phyloP scores from a whole-genome alignment of 2,113 vertebrate species.

The Felis catus region F.catus_Fca126_mat1.0 CM031421.1:29277001-29277500 shows the following conservation, averaged over 20 bases:
- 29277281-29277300: not conserved
- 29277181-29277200: not conserved
- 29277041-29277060: not conserved
- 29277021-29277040: not conserved
- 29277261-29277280: not conserved
- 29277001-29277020: not conserved
- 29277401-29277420: not conserved
- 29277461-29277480: not conserved
- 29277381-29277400: not conserved
- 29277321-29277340: not conserved
- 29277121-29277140: not conserved
- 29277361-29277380: not conserved
- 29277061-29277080: not conserved
- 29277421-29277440: not conserved
- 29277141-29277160: not conserved
- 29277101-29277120: not conserved
- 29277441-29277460: not conserved
- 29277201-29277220: not conserved
- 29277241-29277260: not conserved
- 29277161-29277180: not conserved
- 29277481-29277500: no score
- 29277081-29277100: not conserved
- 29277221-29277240: not conserved
- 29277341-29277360: not conserved
- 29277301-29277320: not conserved